A percentile compares a stretch with the other conserved stretches of the same genome.
Conservation (phyloP, 2,888 invertebrate species). For the Tridacna gigas region DNA sequence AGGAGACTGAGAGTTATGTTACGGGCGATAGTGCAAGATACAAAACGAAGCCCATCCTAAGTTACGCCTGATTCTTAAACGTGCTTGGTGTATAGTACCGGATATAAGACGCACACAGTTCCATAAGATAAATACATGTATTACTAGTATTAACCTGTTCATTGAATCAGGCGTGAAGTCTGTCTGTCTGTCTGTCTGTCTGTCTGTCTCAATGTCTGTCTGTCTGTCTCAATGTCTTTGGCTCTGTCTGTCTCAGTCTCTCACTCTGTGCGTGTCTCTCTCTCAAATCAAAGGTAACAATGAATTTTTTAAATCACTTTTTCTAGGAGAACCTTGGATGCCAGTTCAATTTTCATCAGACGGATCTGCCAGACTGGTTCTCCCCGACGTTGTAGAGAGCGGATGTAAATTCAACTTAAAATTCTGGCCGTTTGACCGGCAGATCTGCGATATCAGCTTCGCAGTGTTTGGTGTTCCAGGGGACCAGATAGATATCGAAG, state of each 20-base stretch:
- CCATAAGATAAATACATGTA: no score
- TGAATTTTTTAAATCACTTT: background rate
- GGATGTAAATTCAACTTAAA: conserved; percentile 42
- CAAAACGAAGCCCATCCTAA: background rate
- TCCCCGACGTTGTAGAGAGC: conserved; percentile 28
- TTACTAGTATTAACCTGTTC: no score
- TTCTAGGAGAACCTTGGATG: background rate
- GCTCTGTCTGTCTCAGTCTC: no score
- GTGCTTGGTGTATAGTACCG: no score
- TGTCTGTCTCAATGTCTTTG: background rate
- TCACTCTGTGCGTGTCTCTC: background rate
- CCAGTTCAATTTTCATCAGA: conserved; percentile 10
- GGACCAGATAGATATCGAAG: background rate
- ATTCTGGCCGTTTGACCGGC: conserved; percentile 10
- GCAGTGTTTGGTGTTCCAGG: background rate
- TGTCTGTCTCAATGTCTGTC: no score
- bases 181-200: background rate
- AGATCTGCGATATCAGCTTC: conserved; percentile 9
- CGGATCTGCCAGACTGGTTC: conserved; percentile 18
- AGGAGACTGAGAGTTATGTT: background rate
- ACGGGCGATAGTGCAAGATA: background rate
- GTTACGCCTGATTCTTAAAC: no score
- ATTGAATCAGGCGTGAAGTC: background rate
- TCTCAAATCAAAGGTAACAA: background rate
- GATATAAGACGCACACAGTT: background rate